These are phyloP conservation scores for Dallia pectoralis DNA, from an alignment of 2,797 vertebrate species.

Conservation along the genomic window DNA sequence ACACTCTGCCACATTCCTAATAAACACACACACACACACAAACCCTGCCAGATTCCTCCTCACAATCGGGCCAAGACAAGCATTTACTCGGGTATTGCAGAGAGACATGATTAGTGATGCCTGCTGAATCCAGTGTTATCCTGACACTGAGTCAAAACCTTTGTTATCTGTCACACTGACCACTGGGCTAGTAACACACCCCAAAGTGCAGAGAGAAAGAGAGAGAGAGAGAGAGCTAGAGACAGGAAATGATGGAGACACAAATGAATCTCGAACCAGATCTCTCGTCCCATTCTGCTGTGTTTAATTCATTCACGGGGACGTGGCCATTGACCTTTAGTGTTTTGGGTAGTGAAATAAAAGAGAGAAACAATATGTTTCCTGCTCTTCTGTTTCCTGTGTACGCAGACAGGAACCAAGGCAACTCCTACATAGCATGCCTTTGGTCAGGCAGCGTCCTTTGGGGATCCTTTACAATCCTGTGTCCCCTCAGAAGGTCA, in stretches of 20 bases:
- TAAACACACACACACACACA: background rate
- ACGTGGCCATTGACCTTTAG: background rate
- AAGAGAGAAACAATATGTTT: background rate
- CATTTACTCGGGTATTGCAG: constrained; percentile 18
- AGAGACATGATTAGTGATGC: constrained; percentile 30
- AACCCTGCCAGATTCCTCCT: constrained; percentile 10
- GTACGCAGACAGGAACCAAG: background rate
- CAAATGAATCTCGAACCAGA: background rate
- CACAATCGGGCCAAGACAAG: constrained; percentile 10
- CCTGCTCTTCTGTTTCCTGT: background rate
- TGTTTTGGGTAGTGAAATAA: background rate
- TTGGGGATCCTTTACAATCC: background rate
- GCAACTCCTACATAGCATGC: background rate
- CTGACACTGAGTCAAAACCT: background rate
- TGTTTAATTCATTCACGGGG: background rate
- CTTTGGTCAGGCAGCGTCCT: background rate
- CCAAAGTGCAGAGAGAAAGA: background rate
- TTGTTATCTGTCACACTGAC: constrained; percentile 13
- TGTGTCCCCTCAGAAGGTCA: too few species aligned
- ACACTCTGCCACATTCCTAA: background rate
- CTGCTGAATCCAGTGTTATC: constrained; percentile 19
- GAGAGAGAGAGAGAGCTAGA: background rate
- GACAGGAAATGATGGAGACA: background rate
- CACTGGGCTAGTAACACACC: constrained; percentile 15
- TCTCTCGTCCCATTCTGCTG: background rate